A percentile compares a stretch with the other conserved stretches of the same genome.
Conservation (phyloP, 1,140 invertebrate species). For the Ctenoplectra terminalis region DNA sequence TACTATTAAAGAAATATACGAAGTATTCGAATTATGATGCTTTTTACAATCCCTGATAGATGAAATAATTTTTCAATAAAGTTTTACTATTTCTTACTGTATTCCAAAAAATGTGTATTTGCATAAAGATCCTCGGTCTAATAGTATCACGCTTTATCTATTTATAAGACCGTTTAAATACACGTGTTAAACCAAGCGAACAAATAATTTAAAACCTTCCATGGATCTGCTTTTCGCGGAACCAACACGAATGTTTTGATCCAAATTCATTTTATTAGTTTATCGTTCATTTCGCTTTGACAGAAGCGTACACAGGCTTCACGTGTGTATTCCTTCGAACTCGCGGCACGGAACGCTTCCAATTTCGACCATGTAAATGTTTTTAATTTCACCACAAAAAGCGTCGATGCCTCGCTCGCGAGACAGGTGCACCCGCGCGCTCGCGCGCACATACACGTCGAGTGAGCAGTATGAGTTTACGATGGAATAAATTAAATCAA, state of each 20-base stretch:
- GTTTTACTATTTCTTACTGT: too few species aligned
- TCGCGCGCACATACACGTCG: neutral
- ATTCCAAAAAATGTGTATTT: too few species aligned
- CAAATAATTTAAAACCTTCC: too few species aligned
- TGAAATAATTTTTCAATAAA: too few species aligned
- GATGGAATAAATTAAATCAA: conserved; percentile 64
- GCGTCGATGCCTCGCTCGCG: neutral
- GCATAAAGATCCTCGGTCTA: too few species aligned
- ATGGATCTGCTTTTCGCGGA: neutral
- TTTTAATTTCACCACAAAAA: conserved; percentile 34
- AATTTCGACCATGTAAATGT: conserved; percentile 10
- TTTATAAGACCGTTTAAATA: too few species aligned
- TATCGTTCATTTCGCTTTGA: neutral
- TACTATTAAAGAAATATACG: too few species aligned
- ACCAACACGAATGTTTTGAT: neutral
- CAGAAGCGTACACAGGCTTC: neutral
- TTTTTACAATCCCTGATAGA: too few species aligned
- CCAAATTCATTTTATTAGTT: conserved; percentile 3
- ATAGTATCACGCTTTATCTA: too few species aligned
- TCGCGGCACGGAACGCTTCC: conserved; percentile 5
- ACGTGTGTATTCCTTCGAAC: neutral
- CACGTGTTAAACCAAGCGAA: too few species aligned
- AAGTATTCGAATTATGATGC: too few species aligned
- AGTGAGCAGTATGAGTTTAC: conserved; percentile 1
- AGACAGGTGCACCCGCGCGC: too few species aligned